A percentile compares a stretch with the other conserved stretches of the same genome.
Conservation (phyloP, 1,140 invertebrate species). For the Euura saliciscinereae region DNA sequence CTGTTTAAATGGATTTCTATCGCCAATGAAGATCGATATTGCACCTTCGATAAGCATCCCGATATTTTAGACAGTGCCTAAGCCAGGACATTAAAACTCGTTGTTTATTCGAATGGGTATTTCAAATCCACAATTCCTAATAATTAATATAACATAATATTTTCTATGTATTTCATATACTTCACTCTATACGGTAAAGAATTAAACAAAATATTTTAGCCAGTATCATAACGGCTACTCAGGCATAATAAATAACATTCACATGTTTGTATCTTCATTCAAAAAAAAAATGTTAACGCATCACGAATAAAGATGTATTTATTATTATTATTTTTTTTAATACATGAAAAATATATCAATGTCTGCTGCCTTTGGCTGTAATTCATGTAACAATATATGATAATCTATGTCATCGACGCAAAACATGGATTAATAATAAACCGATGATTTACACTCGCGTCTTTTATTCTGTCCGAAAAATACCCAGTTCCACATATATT, state of each 20-base stretch:
- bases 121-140: not conserved
- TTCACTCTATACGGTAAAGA: not conserved
- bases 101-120: not conserved
- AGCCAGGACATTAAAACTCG: not conserved
- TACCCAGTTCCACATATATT: no score
- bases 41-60: not conserved
- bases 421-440: slow-evolving; percentile 5
- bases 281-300: not conserved
- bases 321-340: not conserved
- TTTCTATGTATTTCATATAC: not conserved
- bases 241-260: not conserved
- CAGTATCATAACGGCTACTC: not conserved
- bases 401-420: not conserved
- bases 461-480: not conserved
- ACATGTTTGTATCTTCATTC: not conserved
- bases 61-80: not conserved
- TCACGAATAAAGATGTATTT: not conserved
- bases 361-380: slow-evolving; percentile 18
- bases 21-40: not conserved
- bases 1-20: not conserved
- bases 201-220: not conserved
- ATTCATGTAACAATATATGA: slow-evolving; percentile 10
- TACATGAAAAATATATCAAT: not conserved
- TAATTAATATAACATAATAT: not conserved
- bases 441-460: not conserved